Evolutionary conservation across 1,140 invertebrate genomes (phyloP), one percentile per base, ranked within the genome.

Genomic region (Bathynomus jamesi): DNA sequence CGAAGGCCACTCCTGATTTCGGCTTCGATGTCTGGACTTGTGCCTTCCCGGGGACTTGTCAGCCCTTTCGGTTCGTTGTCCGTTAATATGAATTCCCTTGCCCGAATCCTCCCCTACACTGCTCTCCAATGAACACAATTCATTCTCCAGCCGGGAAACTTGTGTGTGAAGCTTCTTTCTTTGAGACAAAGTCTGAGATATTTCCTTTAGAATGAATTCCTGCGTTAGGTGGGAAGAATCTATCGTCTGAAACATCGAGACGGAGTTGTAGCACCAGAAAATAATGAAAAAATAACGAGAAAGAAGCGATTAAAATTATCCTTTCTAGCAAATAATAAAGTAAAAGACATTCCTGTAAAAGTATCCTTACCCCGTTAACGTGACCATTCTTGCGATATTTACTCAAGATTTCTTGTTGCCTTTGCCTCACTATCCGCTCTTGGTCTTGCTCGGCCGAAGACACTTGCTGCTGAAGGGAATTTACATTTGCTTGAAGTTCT

Each of bases 1-100:
- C 75, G 93, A 91, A 0, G 92, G 92, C 92, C 92, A 94, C 79
- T 94, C 92, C 81, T 94, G 92, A 0, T 90, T 92, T 3, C 91
- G 84, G 2, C 89, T 88, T 2, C 91, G 40, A 67, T 71, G 72
- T 28, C 73, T 63, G 5, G 76, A 70, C 70, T 75, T 78, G 29
- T 78, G 70, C 31, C 77, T 68, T 17, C 76, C 76, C 0, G 76
- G 76, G n/a, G 72, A 74, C 67, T 77, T 77, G n/a, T 77, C 76
- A 7, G 60, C 53, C 24, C 46, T 60, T 32, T 74, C 53, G 5
- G 10, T 60, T 21, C 28, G 30, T 62, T 67, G 66, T 29, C 69
- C 29, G 21, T 31, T 32, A 3, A 17, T 7, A 2, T 25, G 24
- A 60, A 27, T 40, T 27, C 17, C 31, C 24, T 28, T 31, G 61